phyloP scores from a whole-genome alignment of 2,113 vertebrate genomes.

The Urocynchramus pylzowi region DNA sequence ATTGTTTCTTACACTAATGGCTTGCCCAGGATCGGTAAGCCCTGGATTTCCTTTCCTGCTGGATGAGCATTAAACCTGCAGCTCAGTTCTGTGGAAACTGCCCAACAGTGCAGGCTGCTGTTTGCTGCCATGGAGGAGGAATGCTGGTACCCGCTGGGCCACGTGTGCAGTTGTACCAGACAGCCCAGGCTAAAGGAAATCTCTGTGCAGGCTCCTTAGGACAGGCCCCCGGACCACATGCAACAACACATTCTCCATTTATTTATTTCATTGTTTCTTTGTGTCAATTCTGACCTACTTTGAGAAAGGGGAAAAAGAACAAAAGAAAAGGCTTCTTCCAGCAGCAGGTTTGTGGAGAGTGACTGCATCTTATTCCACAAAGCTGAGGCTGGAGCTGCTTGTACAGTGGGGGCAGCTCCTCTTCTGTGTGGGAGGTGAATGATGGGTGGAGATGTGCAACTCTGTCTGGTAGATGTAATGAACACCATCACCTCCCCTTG shows the following conservation, averaged over 20 bases:
- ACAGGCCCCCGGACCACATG: accelerated
- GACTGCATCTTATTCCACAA: not conserved
- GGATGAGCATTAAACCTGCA: not conserved
- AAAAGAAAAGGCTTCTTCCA: not conserved
- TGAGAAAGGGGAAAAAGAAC: not conserved
- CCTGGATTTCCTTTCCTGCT: not conserved
- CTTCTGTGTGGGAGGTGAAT: not conserved
- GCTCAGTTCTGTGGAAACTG: not conserved
- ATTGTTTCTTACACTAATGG: not conserved
- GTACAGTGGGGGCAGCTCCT: not conserved
- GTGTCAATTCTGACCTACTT: not conserved
- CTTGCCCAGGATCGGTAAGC: not conserved
- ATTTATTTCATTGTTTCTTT: not conserved
- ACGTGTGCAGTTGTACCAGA: no score
- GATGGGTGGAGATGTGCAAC: not conserved
- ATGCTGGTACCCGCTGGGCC: not conserved
- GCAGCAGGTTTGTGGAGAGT: not conserved
- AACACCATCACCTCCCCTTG: not conserved
- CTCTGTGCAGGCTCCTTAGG: not conserved
- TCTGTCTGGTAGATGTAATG: not conserved
- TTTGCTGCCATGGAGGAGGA: not conserved
- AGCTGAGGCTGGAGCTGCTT: not conserved
- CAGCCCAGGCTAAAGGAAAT: not conserved
- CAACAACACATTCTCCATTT: not conserved
- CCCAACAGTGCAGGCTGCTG: not conserved